phyloP scores from a whole-genome alignment of 2,797 vertebrate species.

The Dromococcyx pavoninus region DNA sequence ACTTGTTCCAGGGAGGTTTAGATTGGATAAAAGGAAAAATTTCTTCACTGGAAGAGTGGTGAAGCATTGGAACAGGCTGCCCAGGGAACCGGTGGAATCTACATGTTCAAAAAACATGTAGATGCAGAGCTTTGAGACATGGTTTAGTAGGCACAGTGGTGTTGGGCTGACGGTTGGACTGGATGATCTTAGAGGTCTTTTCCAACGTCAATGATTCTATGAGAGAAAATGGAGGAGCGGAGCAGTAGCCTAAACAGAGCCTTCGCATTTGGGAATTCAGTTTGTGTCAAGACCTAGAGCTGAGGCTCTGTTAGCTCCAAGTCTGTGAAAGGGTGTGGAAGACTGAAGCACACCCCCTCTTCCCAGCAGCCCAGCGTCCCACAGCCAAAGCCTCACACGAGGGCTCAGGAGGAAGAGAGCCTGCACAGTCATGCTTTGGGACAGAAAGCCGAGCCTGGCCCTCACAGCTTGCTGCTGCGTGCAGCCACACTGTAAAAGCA shows the following conservation, averaged over 20 bases:
- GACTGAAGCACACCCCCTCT: neutral
- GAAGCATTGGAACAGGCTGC: too few relatives aligned
- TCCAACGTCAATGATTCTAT: too few relatives aligned
- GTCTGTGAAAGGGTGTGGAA: neutral
- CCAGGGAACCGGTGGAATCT: too few relatives aligned
- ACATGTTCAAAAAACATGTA: too few relatives aligned
- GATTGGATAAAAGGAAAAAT: too few relatives aligned
- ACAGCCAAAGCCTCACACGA: neutral
- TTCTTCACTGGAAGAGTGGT: too few relatives aligned
- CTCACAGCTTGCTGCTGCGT: neutral
- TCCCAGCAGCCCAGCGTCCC: neutral
- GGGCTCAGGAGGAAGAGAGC: neutral
- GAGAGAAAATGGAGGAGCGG: neutral
- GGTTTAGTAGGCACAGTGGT: too few relatives aligned
- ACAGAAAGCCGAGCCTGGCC: neutral
- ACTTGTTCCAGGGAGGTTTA: too few relatives aligned
- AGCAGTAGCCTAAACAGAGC: neutral
- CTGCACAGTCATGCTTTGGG: fast-evolving
- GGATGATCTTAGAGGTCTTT: too few relatives aligned
- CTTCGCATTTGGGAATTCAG: neutral
- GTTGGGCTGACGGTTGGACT: too few relatives aligned
- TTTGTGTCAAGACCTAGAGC: neutral
- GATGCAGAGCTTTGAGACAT: too few relatives aligned
- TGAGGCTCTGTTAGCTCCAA: neutral
- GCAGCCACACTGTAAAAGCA: neutral